Base-by-base conservation (phyloP, 2,888 invertebrate species). In the Dicycla oo region DNA sequence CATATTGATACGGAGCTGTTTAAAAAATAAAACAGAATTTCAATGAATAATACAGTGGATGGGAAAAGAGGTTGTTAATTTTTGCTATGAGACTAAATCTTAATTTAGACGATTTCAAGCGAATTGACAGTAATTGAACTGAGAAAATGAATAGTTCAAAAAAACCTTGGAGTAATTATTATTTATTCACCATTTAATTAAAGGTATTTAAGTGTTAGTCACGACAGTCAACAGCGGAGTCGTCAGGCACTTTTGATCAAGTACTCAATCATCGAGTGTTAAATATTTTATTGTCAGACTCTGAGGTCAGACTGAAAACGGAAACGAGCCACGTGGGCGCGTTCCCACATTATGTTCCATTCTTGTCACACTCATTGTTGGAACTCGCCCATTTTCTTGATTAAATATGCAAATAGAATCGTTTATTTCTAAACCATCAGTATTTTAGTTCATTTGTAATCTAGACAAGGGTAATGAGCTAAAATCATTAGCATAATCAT, bases 331-430 rank as follows among this genome's bases (percentile, higher is more conserved):
- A 90, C 80, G 88, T 90, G 90, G 82, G 80, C 72, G 68, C 51
- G 75, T 88, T 92, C 89, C 86, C 90, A 92, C 85, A 86, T 85
- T 87, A 84, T 77, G 78, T 80, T 69, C 72, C 73, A 79, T 82
- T 82, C 83, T 75, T 64, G 82, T 75, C 80, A 75, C 81, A 82
- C 83, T 83, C 73, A 69, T 73, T 80, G 76, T 79, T 79, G 67
- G 75, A 79, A 73, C 63, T 73, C 69, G 73, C 67, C 69, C 69
- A 75, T 83, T 80, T 69, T 67, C 78, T 73, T 75, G 75, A 86
- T 85, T 87, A 80, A 82, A 77, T 80, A 81, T 83, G 80, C 75
- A 81, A 82, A 80, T 78, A 38, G 63, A 70, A 69, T 72, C 61
- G 65, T 81, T 78, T 81, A 81, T 85, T 84, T 83, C 65, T 69